A percentile compares a stretch with the other conserved stretches of the same genome.
These are phyloP conservation scores for Hyperoplus immaculatus DNA, from an alignment of 2,797 vertebrate species.

Conservation along the genomic window DNA sequence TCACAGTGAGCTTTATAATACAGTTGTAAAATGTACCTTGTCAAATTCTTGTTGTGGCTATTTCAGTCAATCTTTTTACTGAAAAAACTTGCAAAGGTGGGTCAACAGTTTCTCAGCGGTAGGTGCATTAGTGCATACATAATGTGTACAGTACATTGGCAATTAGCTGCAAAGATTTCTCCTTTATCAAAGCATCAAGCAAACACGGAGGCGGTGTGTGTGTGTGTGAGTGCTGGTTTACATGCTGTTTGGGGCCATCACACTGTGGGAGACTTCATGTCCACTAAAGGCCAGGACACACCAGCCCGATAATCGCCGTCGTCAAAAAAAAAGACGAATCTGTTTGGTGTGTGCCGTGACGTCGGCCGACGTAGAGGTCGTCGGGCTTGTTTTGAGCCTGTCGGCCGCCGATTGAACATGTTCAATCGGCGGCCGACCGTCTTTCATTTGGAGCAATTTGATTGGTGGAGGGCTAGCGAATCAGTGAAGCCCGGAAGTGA, in stretches of 20 bases:
- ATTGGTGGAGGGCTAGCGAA: too few species aligned
- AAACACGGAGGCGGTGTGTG: slow-evolving; percentile 43
- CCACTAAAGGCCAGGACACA: too few species aligned
- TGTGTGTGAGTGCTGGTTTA: slow-evolving; percentile 35
- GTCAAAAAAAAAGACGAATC: too few species aligned
- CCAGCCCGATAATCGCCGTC: too few species aligned
- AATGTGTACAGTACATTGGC: slow-evolving; percentile 62
- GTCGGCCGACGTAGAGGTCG: too few species aligned
- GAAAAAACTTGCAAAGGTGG: not conserved
- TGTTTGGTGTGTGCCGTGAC: too few species aligned
- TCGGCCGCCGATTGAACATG: too few species aligned
- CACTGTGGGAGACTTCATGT: slow-evolving; percentile 69
- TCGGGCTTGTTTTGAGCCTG: too few species aligned
- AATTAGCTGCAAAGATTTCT: slow-evolving; percentile 66
- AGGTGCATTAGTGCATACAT: slow-evolving; percentile 43
- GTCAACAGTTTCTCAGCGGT: slow-evolving; percentile 23
- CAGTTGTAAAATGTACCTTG: not conserved
- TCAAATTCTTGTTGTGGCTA: not conserved
- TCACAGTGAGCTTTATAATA: slow-evolving; percentile 2
- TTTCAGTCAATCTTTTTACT: not conserved
- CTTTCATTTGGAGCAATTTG: too few species aligned
- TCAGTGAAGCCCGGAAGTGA: too few species aligned
- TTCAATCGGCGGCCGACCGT: too few species aligned
- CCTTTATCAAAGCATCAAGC: slow-evolving; percentile 65
- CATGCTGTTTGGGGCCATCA: slow-evolving; percentile 52